Evolutionary conservation across 2,113 vertebrate genomes (phyloP).

Genomic region (Gyps fulvus): DNA sequence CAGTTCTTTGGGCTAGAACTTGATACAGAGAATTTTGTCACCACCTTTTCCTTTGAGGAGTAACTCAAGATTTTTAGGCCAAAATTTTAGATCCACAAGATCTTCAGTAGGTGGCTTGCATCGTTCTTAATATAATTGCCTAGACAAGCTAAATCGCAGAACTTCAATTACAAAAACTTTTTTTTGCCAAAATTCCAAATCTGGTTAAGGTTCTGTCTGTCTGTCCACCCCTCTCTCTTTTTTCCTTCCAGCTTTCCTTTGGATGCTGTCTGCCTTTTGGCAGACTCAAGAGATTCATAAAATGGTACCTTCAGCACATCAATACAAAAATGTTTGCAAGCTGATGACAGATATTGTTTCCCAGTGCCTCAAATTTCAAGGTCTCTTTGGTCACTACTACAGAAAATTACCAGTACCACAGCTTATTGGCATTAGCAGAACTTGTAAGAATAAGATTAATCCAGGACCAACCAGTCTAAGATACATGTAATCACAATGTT

Average conservation of each 20-base stretch:
- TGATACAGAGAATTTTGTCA: background rate
- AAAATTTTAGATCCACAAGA: background rate
- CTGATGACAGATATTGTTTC: background rate
- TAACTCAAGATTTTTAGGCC: background rate
- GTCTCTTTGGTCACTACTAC: background rate
- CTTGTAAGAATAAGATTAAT: conserved; percentile 34
- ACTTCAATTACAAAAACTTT: conserved; percentile 50
- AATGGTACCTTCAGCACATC: background rate
- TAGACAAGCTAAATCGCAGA: conserved; percentile 35
- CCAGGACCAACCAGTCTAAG: background rate
- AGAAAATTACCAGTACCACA: conserved; percentile 21
- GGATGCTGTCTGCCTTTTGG: background rate
- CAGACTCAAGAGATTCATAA: background rate
- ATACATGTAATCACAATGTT: conserved; percentile 28
- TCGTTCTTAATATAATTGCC: conserved; percentile 57
- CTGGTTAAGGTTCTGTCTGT: conserved; percentile 19
- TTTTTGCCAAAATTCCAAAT: conserved; percentile 36
- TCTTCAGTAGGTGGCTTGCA: conserved; percentile 27
- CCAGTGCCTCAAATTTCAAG: background rate
- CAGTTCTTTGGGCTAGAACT: background rate
- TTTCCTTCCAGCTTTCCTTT: background rate
- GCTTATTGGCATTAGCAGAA: conserved; percentile 37
- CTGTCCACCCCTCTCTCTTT: background rate
- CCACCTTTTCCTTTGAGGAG: background rate
- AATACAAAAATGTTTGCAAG: background rate